Evolutionary conservation across 1,140 invertebrate genomes (phyloP).

Genomic region (Riptortus pedestris): DNA sequence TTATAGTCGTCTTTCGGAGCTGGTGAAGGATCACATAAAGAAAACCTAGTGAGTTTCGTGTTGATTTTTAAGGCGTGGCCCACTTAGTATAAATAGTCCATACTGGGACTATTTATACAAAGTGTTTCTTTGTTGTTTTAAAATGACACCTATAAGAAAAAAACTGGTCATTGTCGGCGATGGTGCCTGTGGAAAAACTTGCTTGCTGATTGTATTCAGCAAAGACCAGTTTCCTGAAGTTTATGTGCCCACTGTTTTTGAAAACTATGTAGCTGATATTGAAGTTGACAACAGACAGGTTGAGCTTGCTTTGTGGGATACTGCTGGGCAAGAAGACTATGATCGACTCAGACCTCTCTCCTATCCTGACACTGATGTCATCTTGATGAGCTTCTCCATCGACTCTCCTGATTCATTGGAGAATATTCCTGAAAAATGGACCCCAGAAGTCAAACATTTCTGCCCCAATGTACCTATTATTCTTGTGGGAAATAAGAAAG

Average conservation of each 20-base stretch:
- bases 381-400: constrained; percentile 96
- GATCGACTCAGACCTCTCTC: constrained; percentile 90
- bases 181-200: constrained; percentile 98
- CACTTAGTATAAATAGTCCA: constrained; percentile 27
- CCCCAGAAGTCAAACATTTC: constrained; percentile 94
- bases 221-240: constrained; percentile 99
- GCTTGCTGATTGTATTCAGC: constrained; percentile 93
- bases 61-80: constrained; percentile 26
- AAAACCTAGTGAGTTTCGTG: constrained; percentile 18
- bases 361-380: constrained; percentile 96
- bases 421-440: constrained; percentile 98
- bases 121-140: neutral
- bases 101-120: constrained; percentile 9
- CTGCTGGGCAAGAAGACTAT: constrained; percentile 97
- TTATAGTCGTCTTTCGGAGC: too few species aligned
- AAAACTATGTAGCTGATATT: constrained; percentile 97
- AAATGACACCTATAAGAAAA: constrained; percentile 95
- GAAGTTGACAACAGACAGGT: constrained; percentile 94
- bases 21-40: neutral
- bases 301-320: constrained; percentile 94
- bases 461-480: constrained; percentile 97
- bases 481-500: constrained; percentile 94
- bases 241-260: constrained; percentile 97
- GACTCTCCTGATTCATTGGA: constrained; percentile 93
- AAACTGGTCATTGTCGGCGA: constrained; percentile 99